A percentile compares a stretch with the other conserved stretches of the same genome.
These are phyloP conservation scores for Anarrhichthys ocellatus DNA, from an alignment of 2,113 vertebrate genomes.

Conservation along the genomic window DNA sequence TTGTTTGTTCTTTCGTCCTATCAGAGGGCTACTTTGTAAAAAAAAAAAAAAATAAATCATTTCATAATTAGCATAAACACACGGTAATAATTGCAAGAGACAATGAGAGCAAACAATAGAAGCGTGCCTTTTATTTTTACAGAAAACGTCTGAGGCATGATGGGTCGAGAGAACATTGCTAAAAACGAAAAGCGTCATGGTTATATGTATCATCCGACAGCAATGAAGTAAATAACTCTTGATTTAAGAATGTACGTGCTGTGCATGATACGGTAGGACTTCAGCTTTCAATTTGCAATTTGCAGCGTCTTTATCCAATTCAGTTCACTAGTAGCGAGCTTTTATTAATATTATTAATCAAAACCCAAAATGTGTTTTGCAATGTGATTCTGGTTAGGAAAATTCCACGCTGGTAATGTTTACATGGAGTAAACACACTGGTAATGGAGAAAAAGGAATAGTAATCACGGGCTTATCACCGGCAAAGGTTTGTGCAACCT, in stretches of 20 bases:
- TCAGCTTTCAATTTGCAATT: too few relatives aligned
- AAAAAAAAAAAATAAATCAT: conserved; percentile 19
- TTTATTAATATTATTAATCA: too few relatives aligned
- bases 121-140: not conserved
- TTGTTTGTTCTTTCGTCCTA: conserved; percentile 19
- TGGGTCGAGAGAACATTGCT: not conserved
- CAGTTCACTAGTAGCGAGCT: too few relatives aligned
- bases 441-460: not conserved
- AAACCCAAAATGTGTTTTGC: not conserved
- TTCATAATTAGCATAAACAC: conserved; percentile 49
- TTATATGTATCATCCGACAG: not conserved
- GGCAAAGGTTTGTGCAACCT: conserved; percentile 45
- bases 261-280: too few relatives aligned
- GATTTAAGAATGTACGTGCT: too few relatives aligned
- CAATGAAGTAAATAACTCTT: too few relatives aligned
- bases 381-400: not conserved
- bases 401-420: not conserved
- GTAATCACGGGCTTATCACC: conserved; percentile 26
- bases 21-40: conserved; percentile 14
- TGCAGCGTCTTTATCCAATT: too few relatives aligned
- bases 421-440: conserved; percentile 2
- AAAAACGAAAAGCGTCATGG: not conserved
- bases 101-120: conserved; percentile 29
- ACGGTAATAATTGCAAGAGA: conserved; percentile 13
- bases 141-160: not conserved